A percentile compares a stretch with the other conserved stretches of the same genome.
Evolutionary conservation across 2,113 vertebrate species (phyloP).

Genomic region (Phodopus roborovskii): DNA sequence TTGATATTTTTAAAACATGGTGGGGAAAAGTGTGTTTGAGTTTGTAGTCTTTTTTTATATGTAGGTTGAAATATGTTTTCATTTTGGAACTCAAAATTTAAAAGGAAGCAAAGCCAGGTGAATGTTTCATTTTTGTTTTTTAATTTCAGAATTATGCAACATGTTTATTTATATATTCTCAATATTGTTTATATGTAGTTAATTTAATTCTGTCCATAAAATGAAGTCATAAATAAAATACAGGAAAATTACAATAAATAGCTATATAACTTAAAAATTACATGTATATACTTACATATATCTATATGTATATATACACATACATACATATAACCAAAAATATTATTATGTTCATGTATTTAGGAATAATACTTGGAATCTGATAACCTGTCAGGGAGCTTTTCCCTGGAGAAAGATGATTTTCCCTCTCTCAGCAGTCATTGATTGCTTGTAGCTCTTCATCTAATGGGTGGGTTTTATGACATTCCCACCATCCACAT

Average conservation of each 20-base stretch:
- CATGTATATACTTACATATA: too few species aligned
- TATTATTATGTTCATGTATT: not conserved
- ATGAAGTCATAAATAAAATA: not conserved
- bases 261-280: not conserved
- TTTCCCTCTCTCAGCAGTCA: not conserved
- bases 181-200: not conserved
- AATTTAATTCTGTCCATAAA: not conserved
- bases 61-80: not conserved
- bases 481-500: too few species aligned
- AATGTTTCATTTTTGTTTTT: not conserved
- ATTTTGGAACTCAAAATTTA: slow-evolving; percentile 7
- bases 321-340: too few species aligned
- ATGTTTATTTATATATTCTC: not conserved
- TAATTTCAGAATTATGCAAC: not conserved
- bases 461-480: not conserved
- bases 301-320: too few species aligned
- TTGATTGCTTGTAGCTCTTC: not conserved
- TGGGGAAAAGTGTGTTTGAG: not conserved
- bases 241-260: not conserved
- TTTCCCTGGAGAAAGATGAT: not conserved
- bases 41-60: not conserved
- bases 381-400: not conserved
- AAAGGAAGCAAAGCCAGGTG: slow-evolving; percentile 14
- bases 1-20: not conserved
- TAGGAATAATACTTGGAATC: not conserved